Percentiles rank a stretch among this genome's conserved stretches.
Conservation (phyloP, 2,113 vertebrate genomes). For the Larimichthys polyactis region DNA sequence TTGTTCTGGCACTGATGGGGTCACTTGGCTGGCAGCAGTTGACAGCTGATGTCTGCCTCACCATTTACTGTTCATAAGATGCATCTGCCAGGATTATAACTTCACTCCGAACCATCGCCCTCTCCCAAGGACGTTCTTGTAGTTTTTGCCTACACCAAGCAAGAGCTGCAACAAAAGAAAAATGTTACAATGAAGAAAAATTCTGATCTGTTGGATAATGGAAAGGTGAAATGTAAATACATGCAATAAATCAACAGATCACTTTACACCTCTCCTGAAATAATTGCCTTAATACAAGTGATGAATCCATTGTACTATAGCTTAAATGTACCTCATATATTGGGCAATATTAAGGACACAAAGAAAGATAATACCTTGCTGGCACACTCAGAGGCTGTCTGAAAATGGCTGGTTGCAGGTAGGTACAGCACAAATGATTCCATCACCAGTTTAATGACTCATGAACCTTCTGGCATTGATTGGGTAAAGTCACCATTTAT, state of each 20-base stretch:
- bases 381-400: neutral
- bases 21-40: slow-evolving; percentile 30
- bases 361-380: neutral
- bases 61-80: slow-evolving; percentile 18
- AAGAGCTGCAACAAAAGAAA: slow-evolving; percentile 12
- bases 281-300: neutral
- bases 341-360: neutral
- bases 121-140: slow-evolving; percentile 22
- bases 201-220: neutral
- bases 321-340: neutral
- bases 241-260: neutral
- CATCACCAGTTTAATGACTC: slow-evolving; percentile 21
- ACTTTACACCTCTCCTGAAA: neutral
- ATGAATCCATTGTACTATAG: neutral
- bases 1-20: slow-evolving; percentile 19
- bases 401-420: neutral
- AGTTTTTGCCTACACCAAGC: neutral
- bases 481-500: slow-evolving; percentile 1
- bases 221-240: neutral
- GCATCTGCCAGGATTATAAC: slow-evolving; percentile 23
- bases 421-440: neutral
- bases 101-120: slow-evolving; percentile 31
- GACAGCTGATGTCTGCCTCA: slow-evolving; percentile 39
- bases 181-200: neutral
- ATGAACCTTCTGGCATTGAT: neutral